These are phyloP conservation scores for Sterrhoptilus dennistouni DNA, from an alignment of 2,113 vertebrate species.

Conservation along the genomic window DNA sequence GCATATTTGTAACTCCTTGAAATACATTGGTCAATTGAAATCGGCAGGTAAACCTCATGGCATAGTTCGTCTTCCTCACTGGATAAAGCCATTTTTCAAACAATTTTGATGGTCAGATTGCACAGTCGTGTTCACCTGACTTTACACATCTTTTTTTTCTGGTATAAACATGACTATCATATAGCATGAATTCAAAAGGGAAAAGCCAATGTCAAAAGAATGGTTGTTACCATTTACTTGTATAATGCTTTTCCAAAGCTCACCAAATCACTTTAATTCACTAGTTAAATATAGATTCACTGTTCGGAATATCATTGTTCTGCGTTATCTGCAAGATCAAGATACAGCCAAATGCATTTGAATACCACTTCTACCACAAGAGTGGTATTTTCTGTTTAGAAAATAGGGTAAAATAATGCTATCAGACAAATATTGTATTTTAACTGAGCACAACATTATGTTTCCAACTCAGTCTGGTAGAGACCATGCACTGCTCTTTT, in stretches of 20 bases:
- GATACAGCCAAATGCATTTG: not conserved
- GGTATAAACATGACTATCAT: not conserved
- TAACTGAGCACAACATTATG: not conserved
- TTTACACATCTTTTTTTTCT: not conserved
- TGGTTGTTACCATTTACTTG: rapidly evolving
- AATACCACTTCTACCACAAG: not conserved
- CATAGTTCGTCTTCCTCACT: not conserved
- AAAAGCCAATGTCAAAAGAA: not conserved
- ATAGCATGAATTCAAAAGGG: not conserved
- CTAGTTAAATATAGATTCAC: not conserved
- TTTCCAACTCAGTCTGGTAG: not conserved
- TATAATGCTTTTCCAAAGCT: not conserved
- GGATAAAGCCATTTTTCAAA: not conserved
- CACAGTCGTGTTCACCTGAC: not conserved
- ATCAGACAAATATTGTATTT: not conserved
- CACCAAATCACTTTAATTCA: not conserved
- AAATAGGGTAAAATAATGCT: not conserved
- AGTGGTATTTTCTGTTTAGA: not conserved
- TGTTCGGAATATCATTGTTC: not conserved
- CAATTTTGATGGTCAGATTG: not conserved
- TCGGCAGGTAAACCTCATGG: not conserved
- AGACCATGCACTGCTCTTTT: not conserved
- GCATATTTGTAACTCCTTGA: not conserved
- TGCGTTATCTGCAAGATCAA: not conserved
- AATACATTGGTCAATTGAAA: not conserved